These are phyloP conservation scores for Galagoides demidoff DNA, from an alignment of 2,797 vertebrate genomes.

Conservation along the genomic window DNA sequence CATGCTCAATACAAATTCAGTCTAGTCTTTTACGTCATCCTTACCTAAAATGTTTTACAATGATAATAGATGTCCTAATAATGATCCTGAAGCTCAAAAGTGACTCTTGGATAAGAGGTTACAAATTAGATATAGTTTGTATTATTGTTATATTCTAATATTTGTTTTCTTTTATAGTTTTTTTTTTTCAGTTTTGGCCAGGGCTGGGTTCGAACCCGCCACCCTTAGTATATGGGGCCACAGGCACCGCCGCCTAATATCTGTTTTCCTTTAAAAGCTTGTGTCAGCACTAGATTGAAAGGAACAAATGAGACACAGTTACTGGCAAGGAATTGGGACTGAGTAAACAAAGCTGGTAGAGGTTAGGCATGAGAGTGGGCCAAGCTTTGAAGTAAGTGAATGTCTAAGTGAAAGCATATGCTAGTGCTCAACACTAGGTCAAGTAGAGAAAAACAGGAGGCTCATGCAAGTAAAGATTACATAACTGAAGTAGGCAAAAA, in stretches of 20 bases:
- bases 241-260: not conserved
- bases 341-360: not conserved
- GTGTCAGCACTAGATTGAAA: not conserved
- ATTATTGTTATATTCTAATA: not conserved
- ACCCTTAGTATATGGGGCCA: too few species aligned
- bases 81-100: not conserved
- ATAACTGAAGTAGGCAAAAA: not conserved
- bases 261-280: not conserved
- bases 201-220: too few species aligned
- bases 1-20: not conserved
- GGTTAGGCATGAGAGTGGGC: not conserved
- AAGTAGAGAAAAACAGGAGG: not conserved
- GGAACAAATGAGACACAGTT: not conserved
- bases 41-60: slow-evolving; percentile 12
- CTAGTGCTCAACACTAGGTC: not conserved
- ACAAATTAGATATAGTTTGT: not conserved
- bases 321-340: not conserved
- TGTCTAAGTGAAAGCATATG: not conserved
- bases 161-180: not conserved
- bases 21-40: not conserved
- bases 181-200: too few species aligned
- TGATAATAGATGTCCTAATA: not conserved
- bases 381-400: not conserved
- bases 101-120: slow-evolving; percentile 30
- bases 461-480: not conserved